These are phyloP conservation scores for Lagopus leucura DNA, from an alignment of 2,113 vertebrate species.

Conservation along the genomic window DNA sequence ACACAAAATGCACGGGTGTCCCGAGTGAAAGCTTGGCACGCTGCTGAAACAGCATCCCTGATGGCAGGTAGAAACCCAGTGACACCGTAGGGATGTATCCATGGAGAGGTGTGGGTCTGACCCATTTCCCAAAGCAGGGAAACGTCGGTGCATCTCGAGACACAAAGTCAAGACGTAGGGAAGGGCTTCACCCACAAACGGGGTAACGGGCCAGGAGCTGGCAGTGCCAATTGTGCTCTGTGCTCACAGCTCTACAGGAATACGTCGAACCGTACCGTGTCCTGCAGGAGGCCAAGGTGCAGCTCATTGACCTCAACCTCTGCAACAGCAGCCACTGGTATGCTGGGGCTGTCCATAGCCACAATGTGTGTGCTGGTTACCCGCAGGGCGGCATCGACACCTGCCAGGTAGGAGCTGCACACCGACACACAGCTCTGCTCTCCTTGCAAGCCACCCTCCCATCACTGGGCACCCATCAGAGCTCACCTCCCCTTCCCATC, in stretches of 20 bases:
- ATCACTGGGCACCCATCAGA: background rate
- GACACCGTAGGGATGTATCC: fast-evolving
- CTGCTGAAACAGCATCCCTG: background rate
- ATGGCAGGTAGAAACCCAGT: background rate
- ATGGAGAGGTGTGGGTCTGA: background rate
- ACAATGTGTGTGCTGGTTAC: slow-evolving; percentile 13
- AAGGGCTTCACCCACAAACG: background rate
- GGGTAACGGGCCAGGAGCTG: fast-evolving
- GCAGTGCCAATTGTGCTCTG: background rate
- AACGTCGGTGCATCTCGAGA: fast-evolving
- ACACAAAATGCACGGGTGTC: background rate
- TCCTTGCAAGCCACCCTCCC: background rate
- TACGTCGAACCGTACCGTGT: background rate
- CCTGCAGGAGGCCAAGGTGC: slow-evolving; percentile 30
- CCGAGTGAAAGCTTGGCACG: fast-evolving
- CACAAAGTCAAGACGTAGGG: background rate
- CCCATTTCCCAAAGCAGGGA: background rate
- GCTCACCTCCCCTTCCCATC: background rate
- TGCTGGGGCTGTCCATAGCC: fast-evolving
- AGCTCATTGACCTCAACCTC: background rate
- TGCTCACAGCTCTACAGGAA: background rate
- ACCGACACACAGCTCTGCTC: background rate
- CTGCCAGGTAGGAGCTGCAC: background rate
- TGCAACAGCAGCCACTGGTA: slow-evolving; percentile 29
- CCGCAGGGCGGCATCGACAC: background rate